Percentiles rank a stretch among this genome's conserved stretches.
Evolutionary conservation across 2,888 invertebrate genomes (phyloP).

Genomic region (Ctenicera cuprea): DNA sequence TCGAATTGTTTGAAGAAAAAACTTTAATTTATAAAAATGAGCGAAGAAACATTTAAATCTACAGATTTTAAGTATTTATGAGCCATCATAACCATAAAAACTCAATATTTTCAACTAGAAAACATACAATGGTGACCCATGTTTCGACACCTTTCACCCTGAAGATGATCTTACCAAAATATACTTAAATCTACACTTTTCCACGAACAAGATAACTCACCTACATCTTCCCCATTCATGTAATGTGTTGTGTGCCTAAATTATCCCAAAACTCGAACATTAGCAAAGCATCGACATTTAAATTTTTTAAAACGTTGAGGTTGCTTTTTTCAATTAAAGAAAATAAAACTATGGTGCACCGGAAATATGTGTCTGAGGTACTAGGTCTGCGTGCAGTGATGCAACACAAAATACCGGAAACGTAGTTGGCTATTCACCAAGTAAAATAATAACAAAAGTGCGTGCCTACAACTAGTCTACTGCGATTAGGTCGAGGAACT

Average conservation of each 20-base stretch:
- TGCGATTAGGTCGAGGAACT: slow-evolving; percentile 62
- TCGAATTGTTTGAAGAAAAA: no score
- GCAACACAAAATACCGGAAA: slow-evolving; percentile 57
- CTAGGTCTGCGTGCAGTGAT: slow-evolving; percentile 46
- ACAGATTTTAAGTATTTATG: no score
- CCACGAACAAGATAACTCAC: background rate
- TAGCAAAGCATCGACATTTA: background rate
- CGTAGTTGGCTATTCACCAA: slow-evolving; percentile 39
- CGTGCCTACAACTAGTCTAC: slow-evolving; percentile 59
- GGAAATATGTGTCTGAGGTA: slow-evolving; percentile 40
- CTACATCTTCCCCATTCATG: background rate
- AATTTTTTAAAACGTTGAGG: background rate
- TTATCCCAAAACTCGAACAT: background rate
- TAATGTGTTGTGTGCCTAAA: background rate
- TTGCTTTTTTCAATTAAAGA: no score
- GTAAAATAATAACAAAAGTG: slow-evolving; percentile 54
- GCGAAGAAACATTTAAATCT: no score
- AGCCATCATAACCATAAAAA: no score
- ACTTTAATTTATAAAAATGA: no score
- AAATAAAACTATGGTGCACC: slow-evolving; percentile 21
- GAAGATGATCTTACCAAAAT: no score
- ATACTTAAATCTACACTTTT: no score
- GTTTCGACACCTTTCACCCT: no score
- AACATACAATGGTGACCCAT: no score
- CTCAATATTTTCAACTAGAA: no score